phyloP scores from a whole-genome alignment of 2,888 invertebrate genomes.

The Sphaeridia pumilis region DNA sequence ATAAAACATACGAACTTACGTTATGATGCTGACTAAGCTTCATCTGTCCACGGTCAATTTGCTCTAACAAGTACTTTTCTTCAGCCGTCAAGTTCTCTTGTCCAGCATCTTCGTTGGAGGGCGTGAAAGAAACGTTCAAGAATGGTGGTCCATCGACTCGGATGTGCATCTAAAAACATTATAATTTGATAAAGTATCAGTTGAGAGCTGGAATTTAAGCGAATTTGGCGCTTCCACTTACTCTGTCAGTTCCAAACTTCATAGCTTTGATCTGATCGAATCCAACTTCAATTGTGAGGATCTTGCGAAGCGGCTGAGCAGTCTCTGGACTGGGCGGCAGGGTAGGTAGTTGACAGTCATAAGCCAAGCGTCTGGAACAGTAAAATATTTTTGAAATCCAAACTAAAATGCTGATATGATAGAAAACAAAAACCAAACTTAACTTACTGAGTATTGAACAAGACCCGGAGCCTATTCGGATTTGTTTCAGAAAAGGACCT shows the following conservation, averaged over 20 bases:
- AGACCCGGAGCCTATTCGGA: conserved; percentile 28
- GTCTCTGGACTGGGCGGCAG: neutral
- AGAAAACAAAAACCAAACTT: neutral
- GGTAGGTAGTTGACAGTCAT: conserved; percentile 28
- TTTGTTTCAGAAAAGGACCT: conserved; percentile 25
- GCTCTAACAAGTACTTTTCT: conserved; percentile 24
- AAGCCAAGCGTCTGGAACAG: conserved; percentile 26
- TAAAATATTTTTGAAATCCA: too few species aligned
- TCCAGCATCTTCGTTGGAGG: conserved; percentile 16
- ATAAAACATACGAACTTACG: conserved; percentile 11
- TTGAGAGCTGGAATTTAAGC: neutral
- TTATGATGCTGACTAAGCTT: conserved; percentile 28
- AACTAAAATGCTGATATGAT: too few species aligned
- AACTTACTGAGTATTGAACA: conserved; percentile 32
- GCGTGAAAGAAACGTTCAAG: conserved; percentile 20
- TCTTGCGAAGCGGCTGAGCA: conserved; percentile 16
- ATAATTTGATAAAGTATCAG: neutral
- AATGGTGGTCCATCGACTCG: conserved; percentile 27
- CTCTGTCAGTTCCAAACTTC: conserved; percentile 25
- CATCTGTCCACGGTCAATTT: conserved; percentile 28
- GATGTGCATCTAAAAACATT: conserved; percentile 20
- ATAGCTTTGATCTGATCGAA: conserved; percentile 30
- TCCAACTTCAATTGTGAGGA: conserved; percentile 26
- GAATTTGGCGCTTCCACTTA: conserved; percentile 9
- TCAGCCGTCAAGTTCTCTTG: conserved; percentile 14